Evolutionary conservation across 2,113 vertebrate species (phyloP).

Genomic region (Agelaius tricolor): DNA sequence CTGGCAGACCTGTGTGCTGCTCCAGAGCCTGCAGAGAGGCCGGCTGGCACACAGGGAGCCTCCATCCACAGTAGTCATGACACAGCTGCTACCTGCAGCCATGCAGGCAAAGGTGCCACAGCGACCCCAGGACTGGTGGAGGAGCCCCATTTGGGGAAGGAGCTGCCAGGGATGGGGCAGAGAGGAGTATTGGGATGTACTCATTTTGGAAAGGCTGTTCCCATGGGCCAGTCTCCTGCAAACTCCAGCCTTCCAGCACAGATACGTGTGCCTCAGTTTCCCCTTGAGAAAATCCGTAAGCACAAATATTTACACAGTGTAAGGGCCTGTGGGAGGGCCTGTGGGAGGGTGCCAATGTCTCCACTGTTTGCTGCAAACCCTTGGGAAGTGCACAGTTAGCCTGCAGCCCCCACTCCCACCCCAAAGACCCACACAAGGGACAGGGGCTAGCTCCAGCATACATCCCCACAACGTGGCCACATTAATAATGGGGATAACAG

Average conservation of each 20-base stretch:
- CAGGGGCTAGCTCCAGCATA: neutral
- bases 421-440: neutral
- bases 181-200: neutral
- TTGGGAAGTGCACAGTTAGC: neutral
- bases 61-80: accelerated
- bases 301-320: conserved; percentile 18
- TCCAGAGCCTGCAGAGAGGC: neutral
- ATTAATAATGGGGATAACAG: neutral
- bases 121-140: neutral
- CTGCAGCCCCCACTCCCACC: neutral
- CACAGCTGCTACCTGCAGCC: accelerated
- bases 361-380: neutral
- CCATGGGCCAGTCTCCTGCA: neutral
- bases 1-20: neutral
- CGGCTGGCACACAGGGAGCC: accelerated
- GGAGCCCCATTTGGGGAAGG: accelerated
- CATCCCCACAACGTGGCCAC: neutral
- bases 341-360: neutral
- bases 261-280: conserved; percentile 5
- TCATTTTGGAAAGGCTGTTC: neutral
- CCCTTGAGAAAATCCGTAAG: neutral
- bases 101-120: neutral
- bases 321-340: neutral
- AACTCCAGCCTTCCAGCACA: neutral
- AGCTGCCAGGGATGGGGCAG: neutral